Conservation (phyloP, 2,113 vertebrate species). For the Chionodraco myersi region DNA sequence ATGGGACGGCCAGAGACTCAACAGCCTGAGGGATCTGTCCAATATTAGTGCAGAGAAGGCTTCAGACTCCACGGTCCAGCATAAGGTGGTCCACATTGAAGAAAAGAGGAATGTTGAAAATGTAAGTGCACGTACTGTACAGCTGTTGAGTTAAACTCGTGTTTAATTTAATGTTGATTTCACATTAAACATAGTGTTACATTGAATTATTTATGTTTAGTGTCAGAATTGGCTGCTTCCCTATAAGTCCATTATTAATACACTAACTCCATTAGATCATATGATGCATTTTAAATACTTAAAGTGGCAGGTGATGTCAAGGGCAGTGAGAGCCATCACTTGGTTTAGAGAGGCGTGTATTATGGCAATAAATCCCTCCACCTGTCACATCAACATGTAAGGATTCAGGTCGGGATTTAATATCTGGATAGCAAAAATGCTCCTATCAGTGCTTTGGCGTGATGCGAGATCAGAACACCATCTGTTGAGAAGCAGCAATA, state of each 20-base stretch:
- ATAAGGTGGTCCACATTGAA: not conserved
- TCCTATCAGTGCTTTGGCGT: slow-evolving; percentile 19
- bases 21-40: slow-evolving; percentile 22
- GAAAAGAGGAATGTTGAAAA: not conserved
- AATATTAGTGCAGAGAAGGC: slow-evolving; percentile 19
- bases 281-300: slow-evolving; percentile 44
- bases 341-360: slow-evolving; percentile 9
- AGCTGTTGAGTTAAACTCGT: not conserved
- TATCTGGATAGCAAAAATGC: slow-evolving; percentile 16
- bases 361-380: slow-evolving; percentile 53
- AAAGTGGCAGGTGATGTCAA: slow-evolving; percentile 44
- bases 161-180: not conserved
- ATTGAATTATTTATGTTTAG: slow-evolving; percentile 16
- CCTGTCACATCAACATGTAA: slow-evolving; percentile 29
- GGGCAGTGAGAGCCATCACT: slow-evolving; percentile 6
- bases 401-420: slow-evolving; percentile 5
- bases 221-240: slow-evolving; percentile 19
- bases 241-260: slow-evolving; percentile 29
- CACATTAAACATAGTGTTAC: slow-evolving; percentile 14
- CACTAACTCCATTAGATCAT: slow-evolving; percentile 21
- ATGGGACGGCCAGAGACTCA: slow-evolving; percentile 42
- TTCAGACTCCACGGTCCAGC: slow-evolving; percentile 7
- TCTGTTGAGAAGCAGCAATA: slow-evolving; percentile 65
- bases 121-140: not conserved
- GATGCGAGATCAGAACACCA: slow-evolving; percentile 63